Percentiles rank a stretch among this genome's conserved stretches.
phyloP scores from a whole-genome alignment of 2,797 vertebrate species.

The Myoxocephalus aenaeus region DNA sequence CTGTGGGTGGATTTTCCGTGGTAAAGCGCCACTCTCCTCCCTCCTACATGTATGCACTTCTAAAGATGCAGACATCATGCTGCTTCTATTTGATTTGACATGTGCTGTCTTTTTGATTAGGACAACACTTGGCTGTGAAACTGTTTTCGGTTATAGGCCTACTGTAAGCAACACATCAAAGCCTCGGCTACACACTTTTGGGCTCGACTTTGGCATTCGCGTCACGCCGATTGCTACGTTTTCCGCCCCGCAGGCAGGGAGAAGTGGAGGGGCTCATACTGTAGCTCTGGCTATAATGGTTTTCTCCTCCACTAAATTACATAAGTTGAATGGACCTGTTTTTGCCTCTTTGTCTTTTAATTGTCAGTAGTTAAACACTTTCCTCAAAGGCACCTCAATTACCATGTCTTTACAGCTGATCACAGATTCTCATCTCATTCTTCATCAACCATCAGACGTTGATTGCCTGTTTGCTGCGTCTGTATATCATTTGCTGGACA shows the following conservation, averaged over 20 bases:
- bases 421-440: conserved; percentile 17
- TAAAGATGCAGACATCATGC: conserved; percentile 77
- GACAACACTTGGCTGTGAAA: conserved; percentile 76
- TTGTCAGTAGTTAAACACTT: conserved; percentile 25
- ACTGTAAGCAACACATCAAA: conserved; percentile 79
- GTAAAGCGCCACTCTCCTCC: conserved; percentile 65
- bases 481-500: conserved; percentile 13
- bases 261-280: conserved; percentile 16
- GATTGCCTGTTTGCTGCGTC: conserved; percentile 16
- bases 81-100: conserved; percentile 81
- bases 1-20: conserved; percentile 78
- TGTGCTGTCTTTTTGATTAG: conserved; percentile 81
- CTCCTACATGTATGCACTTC: conserved; percentile 71
- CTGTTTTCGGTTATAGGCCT: conserved; percentile 76
- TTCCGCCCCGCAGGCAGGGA: conserved; percentile 32
- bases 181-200: conserved; percentile 59
- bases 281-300: background rate
- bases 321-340: background rate
- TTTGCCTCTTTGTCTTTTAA: conserved; percentile 15
- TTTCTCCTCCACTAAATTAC: conserved; percentile 6
- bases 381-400: conserved; percentile 11
- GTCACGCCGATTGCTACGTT: conserved; percentile 28
- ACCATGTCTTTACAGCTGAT: conserved; percentile 7
- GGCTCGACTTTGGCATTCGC: conserved; percentile 46
- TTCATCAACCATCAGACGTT: conserved; percentile 6